Conservation (phyloP, 2,113 vertebrate species). For the Aythya baeri region DNA sequence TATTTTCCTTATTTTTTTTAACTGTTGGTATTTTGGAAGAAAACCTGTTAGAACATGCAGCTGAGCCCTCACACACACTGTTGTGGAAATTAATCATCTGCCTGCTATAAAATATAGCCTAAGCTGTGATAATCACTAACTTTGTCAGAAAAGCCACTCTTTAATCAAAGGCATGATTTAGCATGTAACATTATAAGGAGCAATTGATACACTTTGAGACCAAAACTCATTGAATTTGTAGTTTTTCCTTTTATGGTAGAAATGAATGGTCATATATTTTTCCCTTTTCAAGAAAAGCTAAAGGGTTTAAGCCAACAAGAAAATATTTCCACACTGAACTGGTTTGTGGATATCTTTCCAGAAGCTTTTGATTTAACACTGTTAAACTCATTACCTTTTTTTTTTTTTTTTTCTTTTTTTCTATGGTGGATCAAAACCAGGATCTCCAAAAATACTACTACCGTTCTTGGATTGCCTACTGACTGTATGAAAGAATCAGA, state of each 20-base stretch:
- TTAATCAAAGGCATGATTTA: neutral
- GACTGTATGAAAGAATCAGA: conserved; percentile 47
- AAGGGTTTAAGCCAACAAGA: conserved; percentile 70
- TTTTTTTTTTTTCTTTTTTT: conserved; percentile 35
- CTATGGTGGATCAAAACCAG: conserved; percentile 64
- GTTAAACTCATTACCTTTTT: conserved; percentile 75
- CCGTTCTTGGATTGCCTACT: conserved; percentile 64
- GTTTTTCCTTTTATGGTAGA: conserved; percentile 71
- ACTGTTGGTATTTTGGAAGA: neutral
- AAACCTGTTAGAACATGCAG: neutral
- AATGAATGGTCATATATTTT: conserved; percentile 68
- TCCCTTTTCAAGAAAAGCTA: conserved; percentile 74
- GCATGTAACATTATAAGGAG: neutral
- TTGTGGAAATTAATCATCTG: neutral
- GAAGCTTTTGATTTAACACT: conserved; percentile 72
- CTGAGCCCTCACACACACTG: neutral
- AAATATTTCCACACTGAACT: conserved; percentile 79
- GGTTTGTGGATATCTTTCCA: conserved; percentile 74
- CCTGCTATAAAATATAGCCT: neutral
- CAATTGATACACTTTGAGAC: conserved; percentile 20
- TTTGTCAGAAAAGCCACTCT: neutral
- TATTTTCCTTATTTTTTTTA: neutral
- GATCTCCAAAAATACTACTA: conserved; percentile 70
- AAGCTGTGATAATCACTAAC: neutral
- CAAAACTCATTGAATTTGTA: conserved; percentile 37